Conservation (phyloP, 2,888 invertebrate species). For the Serripes groenlandicus region DNA sequence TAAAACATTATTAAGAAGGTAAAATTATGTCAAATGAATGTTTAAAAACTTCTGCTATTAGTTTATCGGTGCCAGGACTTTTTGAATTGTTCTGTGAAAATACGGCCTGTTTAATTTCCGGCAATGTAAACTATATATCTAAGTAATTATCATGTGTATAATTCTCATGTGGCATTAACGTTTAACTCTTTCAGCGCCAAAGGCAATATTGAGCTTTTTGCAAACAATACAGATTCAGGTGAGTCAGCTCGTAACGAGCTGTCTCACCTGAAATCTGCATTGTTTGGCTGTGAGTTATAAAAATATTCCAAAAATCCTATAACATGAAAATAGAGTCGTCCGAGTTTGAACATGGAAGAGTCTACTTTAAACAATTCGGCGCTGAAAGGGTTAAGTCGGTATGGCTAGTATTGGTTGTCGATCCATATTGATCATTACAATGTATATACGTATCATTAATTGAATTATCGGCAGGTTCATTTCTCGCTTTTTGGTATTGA, state of each 20-base stretch:
- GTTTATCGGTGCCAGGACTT: background rate
- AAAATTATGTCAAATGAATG: background rate
- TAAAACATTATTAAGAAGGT: constrained; percentile 16
- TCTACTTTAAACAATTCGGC: too few relatives aligned
- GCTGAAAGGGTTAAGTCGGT: too few relatives aligned
- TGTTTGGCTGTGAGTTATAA: too few relatives aligned
- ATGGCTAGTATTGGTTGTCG: too few relatives aligned
- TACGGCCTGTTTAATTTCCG: constrained; percentile 5
- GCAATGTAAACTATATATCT: background rate
- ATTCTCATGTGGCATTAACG: too few relatives aligned
- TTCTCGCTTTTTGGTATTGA: background rate
- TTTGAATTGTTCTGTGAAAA: constrained; percentile 14
- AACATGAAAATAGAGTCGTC: too few relatives aligned
- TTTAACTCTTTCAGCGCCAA: background rate
- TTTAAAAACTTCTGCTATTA: constrained; percentile 18
- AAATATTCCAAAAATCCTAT: too few relatives aligned
- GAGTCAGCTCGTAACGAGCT: too few relatives aligned
- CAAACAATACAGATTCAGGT: too few relatives aligned
- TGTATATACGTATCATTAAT: background rate
- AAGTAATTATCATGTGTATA: background rate
- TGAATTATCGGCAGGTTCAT: background rate
- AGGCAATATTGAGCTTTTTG: background rate
- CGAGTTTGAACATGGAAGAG: too few relatives aligned
- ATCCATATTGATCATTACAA: background rate
- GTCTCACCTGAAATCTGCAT: too few relatives aligned